Evolutionary conservation across 2,797 vertebrate species (phyloP), one percentile per base, ranked within the genome.

Genomic region (Eulemur albifrons): DNA sequence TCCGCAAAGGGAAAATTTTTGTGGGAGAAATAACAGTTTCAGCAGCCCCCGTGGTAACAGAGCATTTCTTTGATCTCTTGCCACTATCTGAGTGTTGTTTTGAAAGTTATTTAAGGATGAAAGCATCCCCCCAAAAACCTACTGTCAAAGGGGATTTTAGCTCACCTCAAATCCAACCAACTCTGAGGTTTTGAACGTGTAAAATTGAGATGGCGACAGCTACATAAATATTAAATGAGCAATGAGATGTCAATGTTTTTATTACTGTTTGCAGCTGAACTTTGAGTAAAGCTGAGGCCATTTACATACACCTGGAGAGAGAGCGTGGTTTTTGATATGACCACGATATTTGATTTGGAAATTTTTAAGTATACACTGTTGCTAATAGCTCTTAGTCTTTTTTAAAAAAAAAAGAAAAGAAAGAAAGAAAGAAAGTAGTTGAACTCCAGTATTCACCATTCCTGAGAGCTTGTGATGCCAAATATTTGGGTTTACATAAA

Each of bases 31-130:
- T 83, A 87, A 97, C 76, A 93, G 72, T 88, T 96, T 96, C 89
- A 95, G 90, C 91, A 97, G 95, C 97, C 96, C 88, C 90, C 72
- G 20, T 94, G 95, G 93, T 96, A 96, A 95, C 32, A 65, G 82
- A 96, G 79, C 83, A 83, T 97, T 92, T 97, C 96, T 98, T 98
- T 98, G 96, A 98, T 98, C 97, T 96, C 95, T 84, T 90, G 96
- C 97, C 95, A 97, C 93, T 94, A 93, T 98, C 91, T 92, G 94
- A 96, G 88, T 95, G 94, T 92, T 97, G 95, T 97, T 98, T 96
- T 90, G 94, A 97, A 97, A 81, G 91, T 97, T 97, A 97, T 95
- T 96, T 93, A 97, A 90, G 94, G 90, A 97, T 98, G 97, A 93
- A 57, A 97, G 97, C 88, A 90, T 57, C 84, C 92, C 92, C 94